These are phyloP conservation scores for Antheraea assamensis DNA, from an alignment of 2,888 invertebrate species.

Conservation along the genomic window DNA sequence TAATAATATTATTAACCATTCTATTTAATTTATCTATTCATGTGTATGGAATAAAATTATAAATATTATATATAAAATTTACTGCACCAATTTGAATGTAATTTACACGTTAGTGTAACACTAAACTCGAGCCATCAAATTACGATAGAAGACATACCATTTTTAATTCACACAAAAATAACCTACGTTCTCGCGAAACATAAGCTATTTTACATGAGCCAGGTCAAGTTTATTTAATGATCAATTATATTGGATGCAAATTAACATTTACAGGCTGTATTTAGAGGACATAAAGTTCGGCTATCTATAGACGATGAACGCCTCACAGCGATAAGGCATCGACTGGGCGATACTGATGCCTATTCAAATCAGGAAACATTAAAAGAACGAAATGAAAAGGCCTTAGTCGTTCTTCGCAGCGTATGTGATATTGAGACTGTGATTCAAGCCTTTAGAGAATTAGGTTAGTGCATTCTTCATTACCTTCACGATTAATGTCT, in stretches of 20 bases:
- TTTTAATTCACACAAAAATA: too few species aligned
- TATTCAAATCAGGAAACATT: slow-evolving; percentile 62
- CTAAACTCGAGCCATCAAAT: too few species aligned
- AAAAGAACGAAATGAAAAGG: slow-evolving; percentile 68
- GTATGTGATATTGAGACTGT: slow-evolving; percentile 62
- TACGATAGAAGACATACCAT: too few species aligned
- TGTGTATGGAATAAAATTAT: too few species aligned
- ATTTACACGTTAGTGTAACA: too few species aligned
- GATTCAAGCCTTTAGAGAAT: slow-evolving; percentile 67
- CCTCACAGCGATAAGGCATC: slow-evolving; percentile 54
- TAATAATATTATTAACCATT: too few species aligned
- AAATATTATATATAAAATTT: too few species aligned
- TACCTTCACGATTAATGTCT: neutral
- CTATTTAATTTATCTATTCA: too few species aligned
- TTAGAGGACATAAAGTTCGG: slow-evolving; percentile 76
- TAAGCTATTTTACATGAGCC: too few species aligned
- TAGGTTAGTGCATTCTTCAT: slow-evolving; percentile 52
- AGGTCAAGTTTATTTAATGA: too few species aligned
- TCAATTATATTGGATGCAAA: neutral
- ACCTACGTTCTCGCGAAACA: too few species aligned
- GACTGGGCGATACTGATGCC: slow-evolving; percentile 69
- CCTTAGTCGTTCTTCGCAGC: slow-evolving; percentile 63
- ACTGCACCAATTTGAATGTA: too few species aligned
- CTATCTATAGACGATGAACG: slow-evolving; percentile 43
- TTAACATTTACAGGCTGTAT: slow-evolving; percentile 61